Evolutionary conservation across 2,888 invertebrate genomes (phyloP), one percentile per base, ranked within the genome.

Genomic region (Megamerina dolium): DNA sequence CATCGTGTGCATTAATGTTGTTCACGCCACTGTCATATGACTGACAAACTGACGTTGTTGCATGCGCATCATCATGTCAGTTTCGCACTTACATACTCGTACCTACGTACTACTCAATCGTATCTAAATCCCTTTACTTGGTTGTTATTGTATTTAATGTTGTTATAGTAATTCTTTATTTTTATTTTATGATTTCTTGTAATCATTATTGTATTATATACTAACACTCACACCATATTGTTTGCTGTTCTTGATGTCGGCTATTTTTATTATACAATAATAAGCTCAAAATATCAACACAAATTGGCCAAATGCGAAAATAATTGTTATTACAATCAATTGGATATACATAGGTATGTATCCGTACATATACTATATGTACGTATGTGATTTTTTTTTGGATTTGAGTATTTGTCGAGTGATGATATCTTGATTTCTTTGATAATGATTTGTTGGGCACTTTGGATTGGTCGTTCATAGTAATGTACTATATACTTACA

Each of bases 291-390:
- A 54, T 56, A 58, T 64, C 58, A 57, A 56, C 61, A 58, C 59
- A 56, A 63, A 62, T 63, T 54, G 52, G 59, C 63, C 62, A 66
- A 66, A 66, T 66, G 68, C 63, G 68, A 66, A 67, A 59, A 66
- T 66, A 66, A 66, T 66, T 66, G 67, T 64, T 62, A 54, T 60
- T 60, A 59, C 61, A 59, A 61, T 13, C 14, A 26, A 38, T 20
- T 37, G 19, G 20, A 30, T 19, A 36, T 44, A 16, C 3, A 36
- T 26, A 18, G 10, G 13, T 16, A 19, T 36, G 16, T 20, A 17
- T 37, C n/a, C 34, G 12, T 8, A 20, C 27, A 23, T 41, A 16
- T 41, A n/a, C 4, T 34, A 20, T 20, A 6, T 43, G 34, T 39
- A 2, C 26, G n/a, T 32, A 18, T 21, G 20, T 2, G 36, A n/a